Base-by-base conservation (phyloP, 2,888 invertebrate genomes). In the Platycheirus rosarum region DNA sequence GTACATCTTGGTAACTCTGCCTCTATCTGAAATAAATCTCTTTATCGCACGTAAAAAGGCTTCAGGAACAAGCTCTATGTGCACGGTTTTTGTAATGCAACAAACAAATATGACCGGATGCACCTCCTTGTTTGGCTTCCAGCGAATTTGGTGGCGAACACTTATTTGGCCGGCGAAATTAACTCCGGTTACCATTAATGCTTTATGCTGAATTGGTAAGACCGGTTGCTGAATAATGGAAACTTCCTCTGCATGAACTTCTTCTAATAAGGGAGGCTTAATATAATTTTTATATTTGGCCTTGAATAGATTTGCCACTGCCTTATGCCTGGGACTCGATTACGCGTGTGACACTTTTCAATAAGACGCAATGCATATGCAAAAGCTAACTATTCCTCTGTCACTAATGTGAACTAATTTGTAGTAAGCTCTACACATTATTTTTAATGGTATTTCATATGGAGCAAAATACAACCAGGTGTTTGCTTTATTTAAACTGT, bases 161-260 rank as follows among this genome's bases (percentile, higher is more conserved):
- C 5, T 23, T n/a, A 5, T 3, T 11, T 73, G 73, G 13, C 80
- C 73, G 3, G 73, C 79, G 35, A 77, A 84, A 46, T 79, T 73
- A 2, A 79, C 57, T 11, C 74, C 84, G 11, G 70, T 79, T 63
- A 71, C 75, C 68, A 75, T 71, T 23, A 79, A 85, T 9, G 23
- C n/a, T 9, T 48, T 48, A n/a, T 20, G 46, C 9, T 23, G 23
- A 4, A 35, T 35, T 23, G 23, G 23, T n/a, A 44, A 44, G 5
- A 18, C 16, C 5, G 44, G 18, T 44, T 18, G 44, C 18, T 44
- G 44, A 44, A 44, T 18, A 44, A 44, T 44, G 8, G 16, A 42
- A 42, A 42, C 42, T 42, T 16, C 16, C 8, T 42, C 42, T 42
- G 42, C 16, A 16, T 42, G 42, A 7, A 42, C 42, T 42, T 42